These are phyloP conservation scores for Sebastes vulpes DNA, from an alignment of 2,797 vertebrate genomes.

Conservation along the genomic window DNA sequence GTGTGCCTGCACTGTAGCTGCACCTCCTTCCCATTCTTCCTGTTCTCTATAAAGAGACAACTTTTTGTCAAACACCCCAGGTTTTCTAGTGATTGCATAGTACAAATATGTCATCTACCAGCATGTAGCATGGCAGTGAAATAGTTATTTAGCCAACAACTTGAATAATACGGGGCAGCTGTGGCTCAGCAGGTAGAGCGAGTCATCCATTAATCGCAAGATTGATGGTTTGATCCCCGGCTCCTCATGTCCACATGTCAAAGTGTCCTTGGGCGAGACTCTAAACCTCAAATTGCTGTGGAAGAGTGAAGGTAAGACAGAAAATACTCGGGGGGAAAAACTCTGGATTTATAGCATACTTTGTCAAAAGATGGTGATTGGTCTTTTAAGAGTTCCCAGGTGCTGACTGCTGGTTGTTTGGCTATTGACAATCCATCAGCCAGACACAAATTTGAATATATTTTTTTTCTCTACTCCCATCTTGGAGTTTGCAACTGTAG, in stretches of 20 bases:
- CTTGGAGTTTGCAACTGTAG: background rate
- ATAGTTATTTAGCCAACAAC: background rate
- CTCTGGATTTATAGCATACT: background rate
- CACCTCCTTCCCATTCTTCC: background rate
- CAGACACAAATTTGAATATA: background rate
- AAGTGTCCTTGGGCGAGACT: background rate
- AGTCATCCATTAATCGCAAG: background rate
- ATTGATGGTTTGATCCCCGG: background rate
- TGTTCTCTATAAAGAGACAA: background rate
- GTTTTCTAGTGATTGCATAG: background rate
- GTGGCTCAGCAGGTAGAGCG: background rate
- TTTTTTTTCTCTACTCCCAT: background rate
- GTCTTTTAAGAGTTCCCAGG: background rate
- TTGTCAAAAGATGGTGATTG: background rate
- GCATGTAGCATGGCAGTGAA: background rate
- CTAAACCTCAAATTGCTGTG: background rate
- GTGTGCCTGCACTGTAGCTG: background rate
- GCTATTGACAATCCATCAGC: slow-evolving; percentile 15
- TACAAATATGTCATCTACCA: background rate
- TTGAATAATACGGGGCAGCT: background rate
- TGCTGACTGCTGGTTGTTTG: background rate
- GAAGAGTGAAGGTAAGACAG: background rate
- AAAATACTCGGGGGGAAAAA: background rate
- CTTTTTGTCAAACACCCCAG: background rate
- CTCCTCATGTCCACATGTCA: background rate